These are phyloP conservation scores for Trachurus trachurus DNA, from an alignment of 2,797 vertebrate species.

Conservation along the genomic window DNA sequence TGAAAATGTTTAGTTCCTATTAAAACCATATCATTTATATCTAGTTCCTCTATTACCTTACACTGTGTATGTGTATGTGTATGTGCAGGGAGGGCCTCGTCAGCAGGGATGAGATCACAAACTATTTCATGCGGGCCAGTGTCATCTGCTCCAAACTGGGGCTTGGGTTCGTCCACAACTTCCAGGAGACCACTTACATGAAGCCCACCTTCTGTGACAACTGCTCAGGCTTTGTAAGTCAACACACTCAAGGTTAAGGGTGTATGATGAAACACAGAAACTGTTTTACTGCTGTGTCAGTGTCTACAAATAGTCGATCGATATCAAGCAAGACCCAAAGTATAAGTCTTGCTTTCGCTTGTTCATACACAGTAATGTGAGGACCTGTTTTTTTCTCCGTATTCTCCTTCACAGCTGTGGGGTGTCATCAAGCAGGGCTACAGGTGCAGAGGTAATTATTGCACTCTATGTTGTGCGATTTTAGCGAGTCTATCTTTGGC, in stretches of 20 bases:
- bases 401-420: constrained; percentile 87
- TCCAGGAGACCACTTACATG: constrained; percentile 96
- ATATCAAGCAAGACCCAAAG: neutral
- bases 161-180: constrained; percentile 95
- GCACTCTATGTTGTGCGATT: neutral
- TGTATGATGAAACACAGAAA: neutral
- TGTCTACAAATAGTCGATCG: neutral
- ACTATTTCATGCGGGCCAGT: constrained; percentile 97
- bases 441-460: constrained; percentile 92
- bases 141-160: constrained; percentile 97
- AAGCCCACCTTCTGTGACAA: constrained; percentile 98
- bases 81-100: constrained; percentile 92
- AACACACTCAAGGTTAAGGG: neutral
- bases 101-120: constrained; percentile 95
- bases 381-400: neutral
- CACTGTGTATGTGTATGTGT: constrained; percentile 24
- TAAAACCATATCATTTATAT: neutral
- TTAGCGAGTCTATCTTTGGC: constrained; percentile 6
- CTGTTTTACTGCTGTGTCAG: neutral
- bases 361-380: neutral
- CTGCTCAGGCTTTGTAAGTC: constrained; percentile 97
- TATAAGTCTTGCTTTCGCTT: neutral
- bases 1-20: neutral
- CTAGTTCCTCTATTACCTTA: neutral
- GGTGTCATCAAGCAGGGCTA: constrained; percentile 98